Percentiles rank a stretch among this genome's conserved stretches.
phyloP scores from a whole-genome alignment of 2,797 vertebrate genomes.

The Selene dorsalis region DNA sequence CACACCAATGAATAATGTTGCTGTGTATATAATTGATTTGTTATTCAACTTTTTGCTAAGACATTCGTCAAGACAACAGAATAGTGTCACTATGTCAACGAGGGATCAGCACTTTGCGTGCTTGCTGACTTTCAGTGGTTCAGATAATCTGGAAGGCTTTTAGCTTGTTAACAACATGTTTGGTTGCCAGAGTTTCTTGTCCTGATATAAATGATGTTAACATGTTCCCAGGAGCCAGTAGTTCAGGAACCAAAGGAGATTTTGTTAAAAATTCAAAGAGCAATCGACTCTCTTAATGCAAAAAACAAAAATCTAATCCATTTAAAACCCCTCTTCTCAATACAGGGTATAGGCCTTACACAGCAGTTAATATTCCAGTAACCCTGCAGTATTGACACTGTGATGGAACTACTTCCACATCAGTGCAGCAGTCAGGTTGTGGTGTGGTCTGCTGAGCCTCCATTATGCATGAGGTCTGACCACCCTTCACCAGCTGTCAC shows the following conservation, averaged over 20 bases:
- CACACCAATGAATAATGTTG: background rate
- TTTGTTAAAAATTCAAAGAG: conserved; percentile 10
- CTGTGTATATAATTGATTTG: background rate
- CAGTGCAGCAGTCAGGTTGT: conserved; percentile 72
- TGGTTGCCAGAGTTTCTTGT: background rate
- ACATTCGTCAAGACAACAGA: background rate
- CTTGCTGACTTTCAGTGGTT: background rate
- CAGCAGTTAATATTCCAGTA: conserved; percentile 66
- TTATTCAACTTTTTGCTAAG: conserved; percentile 4
- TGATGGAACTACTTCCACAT: conserved; percentile 73
- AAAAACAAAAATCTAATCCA: background rate
- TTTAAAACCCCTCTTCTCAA: conserved; percentile 7
- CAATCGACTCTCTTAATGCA: background rate
- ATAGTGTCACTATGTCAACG: conserved; percentile 2
- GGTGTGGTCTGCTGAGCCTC: conserved; percentile 71
- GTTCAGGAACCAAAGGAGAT: background rate
- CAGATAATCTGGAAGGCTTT: conserved; percentile 7
- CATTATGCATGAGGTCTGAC: conserved; percentile 83
- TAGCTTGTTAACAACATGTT: background rate
- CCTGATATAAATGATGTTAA: background rate
- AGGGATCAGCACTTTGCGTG: background rate
- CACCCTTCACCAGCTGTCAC: conserved; percentile 85
- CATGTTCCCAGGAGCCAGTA: background rate
- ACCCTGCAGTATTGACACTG: conserved; percentile 65
- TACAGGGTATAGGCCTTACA: conserved; percentile 8